Evolutionary conservation across 2,888 invertebrate species (phyloP).

Genomic region (Gastrophysa polygoni): DNA sequence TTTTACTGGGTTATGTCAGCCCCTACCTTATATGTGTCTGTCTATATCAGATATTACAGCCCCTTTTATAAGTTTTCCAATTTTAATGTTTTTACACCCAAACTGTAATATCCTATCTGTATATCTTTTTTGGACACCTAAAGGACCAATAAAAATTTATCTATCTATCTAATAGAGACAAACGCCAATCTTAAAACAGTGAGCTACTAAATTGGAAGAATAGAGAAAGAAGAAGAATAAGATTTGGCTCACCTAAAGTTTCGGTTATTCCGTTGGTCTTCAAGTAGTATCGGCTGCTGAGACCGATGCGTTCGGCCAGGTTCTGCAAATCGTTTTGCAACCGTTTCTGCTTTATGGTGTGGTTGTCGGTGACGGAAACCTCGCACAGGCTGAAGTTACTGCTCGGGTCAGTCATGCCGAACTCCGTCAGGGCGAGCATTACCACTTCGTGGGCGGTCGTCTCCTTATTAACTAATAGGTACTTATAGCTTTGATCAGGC

Average conservation of each 20-base stretch:
- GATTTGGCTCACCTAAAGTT: slow-evolving; percentile 58
- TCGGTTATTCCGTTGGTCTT: slow-evolving; percentile 95
- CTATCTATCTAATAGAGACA: too few relatives aligned
- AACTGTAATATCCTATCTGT: too few relatives aligned
- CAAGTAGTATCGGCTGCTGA: slow-evolving; percentile 91
- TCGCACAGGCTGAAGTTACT: slow-evolving; percentile 91
- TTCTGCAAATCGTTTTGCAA: slow-evolving; percentile 94
- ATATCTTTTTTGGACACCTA: too few relatives aligned
- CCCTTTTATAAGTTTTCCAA: too few relatives aligned
- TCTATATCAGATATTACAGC: too few relatives aligned
- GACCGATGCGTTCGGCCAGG: slow-evolving; percentile 92
- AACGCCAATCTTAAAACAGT: too few relatives aligned
- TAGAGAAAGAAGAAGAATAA: too few relatives aligned
- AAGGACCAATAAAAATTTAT: too few relatives aligned
- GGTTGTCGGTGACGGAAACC: slow-evolving; percentile 94
- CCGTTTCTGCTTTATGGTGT: slow-evolving; percentile 94
- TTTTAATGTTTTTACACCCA: too few relatives aligned
- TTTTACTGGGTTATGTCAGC: too few relatives aligned
- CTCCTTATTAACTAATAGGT: slow-evolving; percentile 93
- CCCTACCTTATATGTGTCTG: too few relatives aligned
- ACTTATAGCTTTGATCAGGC: slow-evolving; percentile 97
- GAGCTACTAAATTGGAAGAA: too few relatives aligned
- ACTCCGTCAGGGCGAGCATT: slow-evolving; percentile 95
- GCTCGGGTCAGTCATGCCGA: slow-evolving; percentile 93
- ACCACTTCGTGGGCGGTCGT: slow-evolving; percentile 91